phyloP scores from a whole-genome alignment of 2,113 vertebrate species.

The Rostratula benghalensis region DNA sequence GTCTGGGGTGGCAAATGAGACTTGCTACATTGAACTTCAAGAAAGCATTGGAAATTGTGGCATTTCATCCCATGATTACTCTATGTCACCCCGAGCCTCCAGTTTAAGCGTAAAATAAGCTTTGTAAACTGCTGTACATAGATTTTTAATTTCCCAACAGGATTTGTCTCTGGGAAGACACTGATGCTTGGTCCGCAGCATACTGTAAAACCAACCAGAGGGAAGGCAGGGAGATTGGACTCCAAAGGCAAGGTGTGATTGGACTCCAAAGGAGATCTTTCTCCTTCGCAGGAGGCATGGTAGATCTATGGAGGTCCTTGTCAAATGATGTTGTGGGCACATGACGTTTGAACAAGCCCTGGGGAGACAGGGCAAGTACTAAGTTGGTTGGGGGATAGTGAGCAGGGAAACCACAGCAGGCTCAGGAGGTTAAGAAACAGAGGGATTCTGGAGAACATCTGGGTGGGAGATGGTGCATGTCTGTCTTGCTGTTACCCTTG shows the following conservation, averaged over 20 bases:
- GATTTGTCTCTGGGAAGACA: neutral
- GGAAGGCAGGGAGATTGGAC: neutral
- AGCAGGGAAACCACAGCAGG: neutral
- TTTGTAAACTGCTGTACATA: neutral
- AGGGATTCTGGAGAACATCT: neutral
- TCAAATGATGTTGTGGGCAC: neutral
- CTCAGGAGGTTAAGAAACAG: neutral
- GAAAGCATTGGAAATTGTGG: neutral
- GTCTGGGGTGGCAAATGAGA: conserved; percentile 11
- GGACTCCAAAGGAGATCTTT: neutral
- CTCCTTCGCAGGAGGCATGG: neutral
- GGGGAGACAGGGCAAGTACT: neutral
- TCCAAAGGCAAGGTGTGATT: neutral
- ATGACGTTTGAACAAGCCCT: neutral
- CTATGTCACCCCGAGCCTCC: neutral
- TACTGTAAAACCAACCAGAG: neutral
- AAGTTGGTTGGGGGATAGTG: neutral
- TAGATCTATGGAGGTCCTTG: neutral
- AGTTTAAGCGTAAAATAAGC: conserved; percentile 13
- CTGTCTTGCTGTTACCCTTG: neutral
- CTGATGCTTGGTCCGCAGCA: neutral
- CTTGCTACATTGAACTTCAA: neutral
- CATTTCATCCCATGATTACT: neutral
- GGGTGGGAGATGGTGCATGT: fast-evolving
- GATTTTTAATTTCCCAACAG: neutral